Evolutionary conservation across 2,888 invertebrate genomes (phyloP).

Genomic region (Cryptus armator): DNA sequence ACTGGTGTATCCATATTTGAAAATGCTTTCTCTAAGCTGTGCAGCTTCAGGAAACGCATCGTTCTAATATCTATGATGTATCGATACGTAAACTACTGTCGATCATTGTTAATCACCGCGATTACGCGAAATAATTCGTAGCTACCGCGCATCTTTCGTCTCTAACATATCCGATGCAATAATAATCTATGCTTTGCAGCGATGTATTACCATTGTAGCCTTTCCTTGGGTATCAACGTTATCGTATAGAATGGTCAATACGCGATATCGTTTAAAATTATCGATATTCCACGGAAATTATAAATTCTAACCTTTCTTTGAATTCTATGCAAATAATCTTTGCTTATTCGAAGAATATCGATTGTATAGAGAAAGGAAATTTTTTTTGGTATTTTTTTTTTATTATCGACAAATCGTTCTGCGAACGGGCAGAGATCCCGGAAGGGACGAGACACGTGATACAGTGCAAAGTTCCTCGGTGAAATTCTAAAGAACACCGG

Average conservation of each 20-base stretch:
- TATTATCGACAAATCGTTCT: conserved; percentile 41
- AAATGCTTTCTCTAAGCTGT: not conserved
- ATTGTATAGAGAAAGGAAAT: not conserved
- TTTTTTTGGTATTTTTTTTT: not conserved
- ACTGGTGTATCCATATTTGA: conserved; percentile 29
- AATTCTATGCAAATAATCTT: conserved; percentile 47
- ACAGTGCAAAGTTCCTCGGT: not conserved
- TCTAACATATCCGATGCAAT: conserved; percentile 8
- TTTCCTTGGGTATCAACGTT: conserved; percentile 15
- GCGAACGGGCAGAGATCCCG: conserved; percentile 6
- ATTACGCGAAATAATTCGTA: conserved; percentile 43
- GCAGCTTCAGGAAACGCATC: not conserved
- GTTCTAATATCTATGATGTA: not conserved
- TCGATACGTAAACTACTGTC: not conserved
- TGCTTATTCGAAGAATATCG: conserved; percentile 27
- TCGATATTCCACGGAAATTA: conserved; percentile 50
- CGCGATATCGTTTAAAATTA: conserved; percentile 19
- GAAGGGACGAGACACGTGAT: not conserved
- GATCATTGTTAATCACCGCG: conserved; percentile 41
- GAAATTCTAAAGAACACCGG: conserved; percentile 19
- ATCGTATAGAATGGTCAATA: conserved; percentile 1
- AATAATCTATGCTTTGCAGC: not conserved
- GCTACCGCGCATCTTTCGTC: conserved; percentile 44
- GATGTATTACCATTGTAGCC: conserved; percentile 40
- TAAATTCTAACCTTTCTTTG: conserved; percentile 1